Evolutionary conservation across 2,113 vertebrate genomes (phyloP), one percentile per base, ranked within the genome.

Genomic region (Camelus dromedarius): DNA sequence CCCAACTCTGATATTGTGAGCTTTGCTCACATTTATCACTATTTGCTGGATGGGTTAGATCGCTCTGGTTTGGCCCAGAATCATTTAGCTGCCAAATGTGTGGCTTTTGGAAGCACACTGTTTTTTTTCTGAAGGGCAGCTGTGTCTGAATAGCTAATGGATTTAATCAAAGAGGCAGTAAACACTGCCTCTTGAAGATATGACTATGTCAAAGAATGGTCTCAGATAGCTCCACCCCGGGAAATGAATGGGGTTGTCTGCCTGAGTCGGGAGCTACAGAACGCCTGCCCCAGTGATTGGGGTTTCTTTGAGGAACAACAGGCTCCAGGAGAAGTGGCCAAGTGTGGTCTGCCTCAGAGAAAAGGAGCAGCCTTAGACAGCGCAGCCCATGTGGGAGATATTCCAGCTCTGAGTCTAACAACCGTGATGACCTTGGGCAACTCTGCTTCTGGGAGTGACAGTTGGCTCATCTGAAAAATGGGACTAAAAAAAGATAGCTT

Each of bases 71-170:
- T 52, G 28, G 13, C 75, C 58, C n/a, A 32, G 52, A 86, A 48
- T 91, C 75, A 72, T 32, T 87, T n/a, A 54, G 42, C 50, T 62
- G 56, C 46, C 54, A 30, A 72, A n/a, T 38, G n/a, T 75, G 22
- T 52, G 35, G 48, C 38, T 95, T 35, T 97, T n/a, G 75, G 64
- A 89, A 52, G 73, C 69, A 48, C 8, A 26, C 2, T 89, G 22
- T 10, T 42, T 46, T 67, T 67, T 54, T 64, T 77, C 66, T 35
- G 91, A 96, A 97, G 89, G 86, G 64, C 95, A 94, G 92, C 83
- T 97, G 91, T 85, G 73, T 62, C 83, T 90, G 95, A 97, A 93
- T 87, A 92, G 87, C 80, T 97, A 96, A 96, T 95, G 87, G 52
- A 32, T 92, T 92, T 87, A 72, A 97, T 93, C 79, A 96, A 96